Base-by-base conservation (phyloP, 2,797 vertebrate genomes). In the Pempheris klunzingeri region DNA sequence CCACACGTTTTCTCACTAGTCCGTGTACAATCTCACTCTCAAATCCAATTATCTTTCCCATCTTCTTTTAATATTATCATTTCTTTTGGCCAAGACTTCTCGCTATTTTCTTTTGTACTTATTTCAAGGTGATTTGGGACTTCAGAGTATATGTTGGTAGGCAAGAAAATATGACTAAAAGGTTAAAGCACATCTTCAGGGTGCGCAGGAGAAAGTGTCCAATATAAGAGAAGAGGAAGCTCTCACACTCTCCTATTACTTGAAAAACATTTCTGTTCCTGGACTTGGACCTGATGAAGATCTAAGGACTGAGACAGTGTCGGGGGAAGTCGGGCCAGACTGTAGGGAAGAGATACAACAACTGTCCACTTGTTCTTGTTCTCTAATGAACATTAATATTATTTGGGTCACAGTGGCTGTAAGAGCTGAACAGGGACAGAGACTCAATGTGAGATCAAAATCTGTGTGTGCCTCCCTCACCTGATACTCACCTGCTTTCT, bases 21-120 rank as follows among this genome's bases (percentile, higher is more conserved):
- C 67, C 14, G 58, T 43, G 17, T 39, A 43, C 14, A 69, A 34
- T 26, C 38, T 67, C 54, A 24, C 59, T 74, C 58, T 47, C 43
- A 52, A 78, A 81, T 41, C 53, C 36, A 77, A 73, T 84, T 74
- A 81, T 70, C 49, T 78, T 64, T 59, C 28, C 44, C 2, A 50
- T 71, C 22, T 20, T 59, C 43, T 76, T 61, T 63, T 28, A 49
- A 26, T 62, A 32, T 72, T 6, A 73, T 52, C 2, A 32, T 68
- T 5, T 18, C 46, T 64, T 61, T 44, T 34, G 64, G 36, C 55
- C 60, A 64, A 62, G 18, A 61, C 38, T 63, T 62, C n/a, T 61
- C 54, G 39, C 14, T 80, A 6, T 32, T 46, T 3, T 65, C 10
- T 46, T 49, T 43, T 61, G 13, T 63, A 26, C 14, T 69, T 26